Percentiles rank a stretch among this genome's conserved stretches.
Evolutionary conservation across 2,888 invertebrate genomes (phyloP).

Genomic region (Pinctada fucata): DNA sequence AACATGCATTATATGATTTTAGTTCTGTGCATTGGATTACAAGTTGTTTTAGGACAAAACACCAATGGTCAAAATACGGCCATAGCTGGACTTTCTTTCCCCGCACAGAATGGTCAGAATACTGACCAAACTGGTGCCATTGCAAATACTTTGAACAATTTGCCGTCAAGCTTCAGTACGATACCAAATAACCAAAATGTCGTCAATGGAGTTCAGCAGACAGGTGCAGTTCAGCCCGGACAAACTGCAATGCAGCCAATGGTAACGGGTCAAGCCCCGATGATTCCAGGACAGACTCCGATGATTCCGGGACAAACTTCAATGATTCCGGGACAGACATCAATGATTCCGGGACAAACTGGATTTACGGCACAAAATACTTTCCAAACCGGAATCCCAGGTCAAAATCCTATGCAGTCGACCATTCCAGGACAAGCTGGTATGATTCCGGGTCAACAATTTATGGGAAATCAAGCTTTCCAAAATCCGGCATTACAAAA

Average conservation of each 20-base stretch:
- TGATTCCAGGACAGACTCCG: neutral
- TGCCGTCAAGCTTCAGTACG: neutral
- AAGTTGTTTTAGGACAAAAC: neutral
- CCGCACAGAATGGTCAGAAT: neutral
- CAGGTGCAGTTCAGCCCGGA: neutral
- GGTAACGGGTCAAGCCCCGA: neutral
- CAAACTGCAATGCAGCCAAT: neutral
- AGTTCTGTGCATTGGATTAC: neutral
- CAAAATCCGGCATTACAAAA: neutral
- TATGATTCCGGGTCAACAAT: neutral
- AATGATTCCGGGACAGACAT: neutral
- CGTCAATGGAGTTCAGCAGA: neutral
- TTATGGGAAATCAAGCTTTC: slow-evolving; percentile 10
- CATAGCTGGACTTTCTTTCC: neutral
- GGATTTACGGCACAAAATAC: too few species aligned
- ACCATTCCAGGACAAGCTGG: too few species aligned
- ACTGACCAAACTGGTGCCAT: neutral
- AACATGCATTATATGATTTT: too few species aligned
- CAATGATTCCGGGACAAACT: neutral
- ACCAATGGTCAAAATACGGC: neutral
- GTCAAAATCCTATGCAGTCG: too few species aligned
- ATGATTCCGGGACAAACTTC: neutral
- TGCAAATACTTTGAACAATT: neutral
- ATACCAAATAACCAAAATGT: neutral
- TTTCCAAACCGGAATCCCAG: neutral